These are phyloP conservation scores for Hemicordylus capensis DNA, from an alignment of 2,113 vertebrate genomes.

Conservation along the genomic window DNA sequence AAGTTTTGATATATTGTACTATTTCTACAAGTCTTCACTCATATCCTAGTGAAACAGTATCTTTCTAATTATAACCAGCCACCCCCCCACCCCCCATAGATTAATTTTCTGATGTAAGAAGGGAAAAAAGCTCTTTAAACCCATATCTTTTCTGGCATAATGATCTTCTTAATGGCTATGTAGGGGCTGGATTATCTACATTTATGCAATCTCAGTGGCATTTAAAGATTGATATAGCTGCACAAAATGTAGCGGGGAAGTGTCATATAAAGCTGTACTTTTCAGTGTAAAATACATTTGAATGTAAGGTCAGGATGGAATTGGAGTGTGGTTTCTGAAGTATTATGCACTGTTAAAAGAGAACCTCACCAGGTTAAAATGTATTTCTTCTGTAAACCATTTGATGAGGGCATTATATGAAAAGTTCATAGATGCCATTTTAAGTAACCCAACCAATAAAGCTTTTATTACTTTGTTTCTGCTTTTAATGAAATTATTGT, in stretches of 20 bases:
- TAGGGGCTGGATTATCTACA: conserved; percentile 10
- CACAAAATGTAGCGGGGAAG: not conserved
- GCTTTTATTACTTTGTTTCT: not conserved
- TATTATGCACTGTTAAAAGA: rapidly evolving
- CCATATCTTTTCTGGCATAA: not conserved
- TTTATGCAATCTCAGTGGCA: not conserved
- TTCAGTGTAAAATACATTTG: not conserved
- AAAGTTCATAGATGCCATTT: not conserved
- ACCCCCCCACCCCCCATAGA: not conserved
- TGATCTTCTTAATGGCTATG: not conserved
- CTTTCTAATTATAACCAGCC: not conserved
- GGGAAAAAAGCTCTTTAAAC: not conserved
- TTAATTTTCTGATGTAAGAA: not conserved
- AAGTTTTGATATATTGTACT: not conserved
- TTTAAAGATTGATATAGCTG: conserved; percentile 11
- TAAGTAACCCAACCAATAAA: not conserved
- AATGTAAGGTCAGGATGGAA: not conserved
- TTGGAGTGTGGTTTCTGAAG: not conserved
- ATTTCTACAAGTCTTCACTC: not conserved
- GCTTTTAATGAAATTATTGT: not conserved
- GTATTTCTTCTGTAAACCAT: rapidly evolving
- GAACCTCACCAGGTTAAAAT: not conserved
- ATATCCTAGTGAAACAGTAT: not conserved
- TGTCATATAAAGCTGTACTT: not conserved
- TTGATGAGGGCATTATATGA: not conserved